phyloP scores from a whole-genome alignment of 1,140 invertebrate species.

The Diprion similis region DNA sequence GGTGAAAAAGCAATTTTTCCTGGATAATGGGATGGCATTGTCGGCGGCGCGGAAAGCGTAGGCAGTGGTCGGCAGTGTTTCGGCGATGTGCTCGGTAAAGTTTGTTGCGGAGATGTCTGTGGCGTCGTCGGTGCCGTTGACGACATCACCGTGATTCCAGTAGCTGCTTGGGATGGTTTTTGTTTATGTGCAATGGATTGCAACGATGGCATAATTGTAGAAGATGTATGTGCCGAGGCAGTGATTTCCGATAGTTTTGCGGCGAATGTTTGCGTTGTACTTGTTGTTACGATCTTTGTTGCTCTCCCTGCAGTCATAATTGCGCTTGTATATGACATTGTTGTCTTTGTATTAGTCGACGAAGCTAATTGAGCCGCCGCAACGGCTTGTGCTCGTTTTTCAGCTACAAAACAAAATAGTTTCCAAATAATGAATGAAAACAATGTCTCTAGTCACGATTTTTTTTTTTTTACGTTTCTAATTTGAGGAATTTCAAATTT shows the following conservation, averaged over 20 bases:
- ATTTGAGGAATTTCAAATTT: no score
- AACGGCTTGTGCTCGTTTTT: slow-evolving; percentile 54
- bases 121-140: slow-evolving; percentile 32
- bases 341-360: slow-evolving; percentile 64
- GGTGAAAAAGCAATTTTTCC: slow-evolving; percentile 51
- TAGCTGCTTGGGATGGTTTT: slow-evolving; percentile 35
- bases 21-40: slow-evolving; percentile 49
- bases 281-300: slow-evolving; percentile 59
- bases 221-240: slow-evolving; percentile 47
- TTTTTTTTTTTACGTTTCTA: no score
- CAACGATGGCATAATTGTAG: slow-evolving; percentile 31
- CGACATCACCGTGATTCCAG: slow-evolving; percentile 42
- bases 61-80: slow-evolving; percentile 64
- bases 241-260: slow-evolving; percentile 67
- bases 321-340: slow-evolving; percentile 69
- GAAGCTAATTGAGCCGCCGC: slow-evolving; percentile 57
- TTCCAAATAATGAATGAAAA: slow-evolving; percentile 10
- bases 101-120: slow-evolving; percentile 44
- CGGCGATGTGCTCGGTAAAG: slow-evolving; percentile 55
- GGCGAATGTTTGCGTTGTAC: slow-evolving; percentile 67
- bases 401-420: slow-evolving; percentile 40
- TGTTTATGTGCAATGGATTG: slow-evolving; percentile 44
- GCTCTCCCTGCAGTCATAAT: slow-evolving; percentile 65
- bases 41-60: slow-evolving; percentile 59
- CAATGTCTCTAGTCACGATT: neutral